phyloP scores from a whole-genome alignment of 2,888 invertebrate genomes.

The Leptinotarsa juncta region DNA sequence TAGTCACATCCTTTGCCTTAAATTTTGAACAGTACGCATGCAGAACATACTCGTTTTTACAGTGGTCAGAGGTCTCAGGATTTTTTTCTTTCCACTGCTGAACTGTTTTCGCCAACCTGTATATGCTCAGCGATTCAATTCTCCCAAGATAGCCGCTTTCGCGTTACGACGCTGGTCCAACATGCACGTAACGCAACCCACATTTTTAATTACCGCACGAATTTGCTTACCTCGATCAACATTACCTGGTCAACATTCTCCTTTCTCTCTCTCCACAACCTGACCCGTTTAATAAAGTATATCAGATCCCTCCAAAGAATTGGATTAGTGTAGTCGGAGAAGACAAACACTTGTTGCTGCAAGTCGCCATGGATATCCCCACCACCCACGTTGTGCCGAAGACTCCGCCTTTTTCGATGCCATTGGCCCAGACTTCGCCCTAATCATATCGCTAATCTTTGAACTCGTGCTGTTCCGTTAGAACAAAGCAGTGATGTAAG shows the following conservation, averaged over 20 bases:
- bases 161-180: not conserved
- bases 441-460: conserved; percentile 59
- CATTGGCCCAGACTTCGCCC: conserved; percentile 59
- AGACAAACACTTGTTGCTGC: conserved; percentile 60
- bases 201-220: not conserved
- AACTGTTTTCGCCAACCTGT: too few species aligned
- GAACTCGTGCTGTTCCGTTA: conserved; percentile 39
- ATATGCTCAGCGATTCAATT: too few species aligned
- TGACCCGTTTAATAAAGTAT: conserved; percentile 7
- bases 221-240: not conserved
- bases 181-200: not conserved
- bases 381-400: conserved; percentile 53
- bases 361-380: conserved; percentile 58
- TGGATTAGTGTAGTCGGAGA: conserved; percentile 48
- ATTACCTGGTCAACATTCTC: conserved; percentile 4
- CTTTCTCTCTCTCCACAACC: not conserved
- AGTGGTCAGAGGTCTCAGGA: too few species aligned
- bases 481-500: conserved; percentile 23
- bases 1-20: too few species aligned
- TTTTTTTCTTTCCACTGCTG: too few species aligned
- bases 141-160: too few species aligned
- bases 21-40: too few species aligned
- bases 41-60: too few species aligned
- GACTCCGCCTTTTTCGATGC: conserved; percentile 33
- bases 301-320: conserved; percentile 36